Conservation (phyloP, 2,888 invertebrate species). For the Ditylenchus weischeri region DNA sequence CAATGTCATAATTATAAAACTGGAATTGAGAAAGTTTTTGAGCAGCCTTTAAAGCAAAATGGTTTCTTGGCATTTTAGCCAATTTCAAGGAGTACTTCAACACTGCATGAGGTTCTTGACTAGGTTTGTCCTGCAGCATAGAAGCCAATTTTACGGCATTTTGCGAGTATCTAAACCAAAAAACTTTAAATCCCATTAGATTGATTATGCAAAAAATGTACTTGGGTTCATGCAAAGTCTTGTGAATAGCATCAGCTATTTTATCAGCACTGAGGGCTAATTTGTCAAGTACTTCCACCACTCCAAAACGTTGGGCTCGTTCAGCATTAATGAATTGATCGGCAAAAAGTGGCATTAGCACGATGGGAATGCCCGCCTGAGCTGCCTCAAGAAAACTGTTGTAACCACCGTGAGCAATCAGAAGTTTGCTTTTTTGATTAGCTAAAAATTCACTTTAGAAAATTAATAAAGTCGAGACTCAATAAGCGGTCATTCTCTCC, state of each 20-base stretch:
- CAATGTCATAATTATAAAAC: slow-evolving; percentile 32
- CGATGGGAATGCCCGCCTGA: slow-evolving; percentile 53
- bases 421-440: slow-evolving; percentile 47
- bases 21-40: slow-evolving; percentile 39
- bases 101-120: slow-evolving; percentile 32
- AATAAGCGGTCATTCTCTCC: too few species aligned
- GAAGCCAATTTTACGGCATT: slow-evolving; percentile 44
- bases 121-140: slow-evolving; percentile 51
- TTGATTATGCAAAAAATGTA: background rate
- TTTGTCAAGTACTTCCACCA: slow-evolving; percentile 49
- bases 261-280: slow-evolving; percentile 43
- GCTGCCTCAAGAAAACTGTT: slow-evolving; percentile 55
- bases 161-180: slow-evolving; percentile 34
- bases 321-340: slow-evolving; percentile 57
- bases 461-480: too few species aligned
- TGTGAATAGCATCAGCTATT: slow-evolving; percentile 42
- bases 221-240: slow-evolving; percentile 23
- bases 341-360: slow-evolving; percentile 56
- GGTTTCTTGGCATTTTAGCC: slow-evolving; percentile 33
- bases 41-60: slow-evolving; percentile 47
- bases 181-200: background rate
- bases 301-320: slow-evolving; percentile 50
- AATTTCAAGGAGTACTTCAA: slow-evolving; percentile 47
- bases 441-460: slow-evolving; percentile 26
- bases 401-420: slow-evolving; percentile 58